Conservation (phyloP, 2,113 vertebrate genomes). For the Struthio camelus region DNA sequence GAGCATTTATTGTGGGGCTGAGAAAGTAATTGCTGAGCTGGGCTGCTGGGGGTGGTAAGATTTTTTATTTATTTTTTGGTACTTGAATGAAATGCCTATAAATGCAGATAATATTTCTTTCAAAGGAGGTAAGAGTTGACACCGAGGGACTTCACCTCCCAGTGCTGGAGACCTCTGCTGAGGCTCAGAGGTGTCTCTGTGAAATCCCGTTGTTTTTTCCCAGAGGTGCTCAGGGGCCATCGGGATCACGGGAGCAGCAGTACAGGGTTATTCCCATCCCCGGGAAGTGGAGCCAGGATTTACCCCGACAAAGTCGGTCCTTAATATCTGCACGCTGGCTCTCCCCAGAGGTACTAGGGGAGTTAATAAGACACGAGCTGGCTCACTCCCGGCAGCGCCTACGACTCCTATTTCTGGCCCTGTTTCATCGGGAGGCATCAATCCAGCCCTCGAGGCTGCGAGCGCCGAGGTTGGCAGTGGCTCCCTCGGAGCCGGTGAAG, state of each 20-base stretch:
- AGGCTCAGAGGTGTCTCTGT: not conserved
- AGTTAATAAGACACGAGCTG: not conserved
- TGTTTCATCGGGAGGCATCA: not conserved
- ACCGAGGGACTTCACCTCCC: not conserved
- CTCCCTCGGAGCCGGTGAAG: rapidly evolving
- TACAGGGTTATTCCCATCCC: too few species aligned
- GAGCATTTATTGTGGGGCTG: conserved; percentile 48
- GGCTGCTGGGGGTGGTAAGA: not conserved
- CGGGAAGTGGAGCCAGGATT: not conserved
- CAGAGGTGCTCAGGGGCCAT: rapidly evolving
- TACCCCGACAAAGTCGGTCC: not conserved
- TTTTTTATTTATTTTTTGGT: not conserved
- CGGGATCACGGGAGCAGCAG: not conserved
- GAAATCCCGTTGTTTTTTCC: rapidly evolving
- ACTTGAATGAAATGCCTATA: not conserved
- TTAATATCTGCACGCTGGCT: not conserved
- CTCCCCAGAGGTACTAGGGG: not conserved
- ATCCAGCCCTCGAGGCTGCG: too few species aligned
- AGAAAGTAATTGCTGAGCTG: conserved; percentile 51
- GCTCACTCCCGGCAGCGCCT: too few species aligned
- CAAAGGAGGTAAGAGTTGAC: rapidly evolving
- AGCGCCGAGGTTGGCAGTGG: not conserved
- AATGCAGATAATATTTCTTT: not conserved
- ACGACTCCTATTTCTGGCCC: not conserved
- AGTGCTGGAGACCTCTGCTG: not conserved